Evolutionary conservation across 2,797 vertebrate species (phyloP).

Genomic region (Leptodactylus fallax): DNA sequence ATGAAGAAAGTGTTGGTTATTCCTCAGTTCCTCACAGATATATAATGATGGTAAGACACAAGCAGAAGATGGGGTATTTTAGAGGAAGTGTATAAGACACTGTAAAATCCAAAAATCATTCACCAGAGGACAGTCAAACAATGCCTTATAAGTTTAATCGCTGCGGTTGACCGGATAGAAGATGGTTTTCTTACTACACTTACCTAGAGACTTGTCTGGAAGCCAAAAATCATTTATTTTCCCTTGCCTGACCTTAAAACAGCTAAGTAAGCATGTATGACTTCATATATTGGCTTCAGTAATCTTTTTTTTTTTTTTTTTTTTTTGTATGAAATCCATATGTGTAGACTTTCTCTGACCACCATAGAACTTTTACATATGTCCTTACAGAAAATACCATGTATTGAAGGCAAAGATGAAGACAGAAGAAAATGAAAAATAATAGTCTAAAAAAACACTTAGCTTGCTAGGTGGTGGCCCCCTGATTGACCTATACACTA

Average conservation of each 20-base stretch:
- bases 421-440: not conserved
- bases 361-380: not conserved
- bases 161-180: not conserved
- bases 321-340: constrained; percentile 15
- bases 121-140: not conserved
- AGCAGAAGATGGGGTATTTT: constrained; percentile 51
- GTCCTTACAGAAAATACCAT: not conserved
- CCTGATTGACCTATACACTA: not conserved
- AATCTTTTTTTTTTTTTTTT: not conserved
- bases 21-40: constrained; percentile 66
- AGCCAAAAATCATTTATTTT: constrained; percentile 35
- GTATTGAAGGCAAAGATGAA: not conserved
- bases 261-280: constrained; percentile 49
- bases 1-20: constrained; percentile 53
- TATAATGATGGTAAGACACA: constrained; percentile 56
- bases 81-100: constrained; percentile 42
- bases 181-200: constrained; percentile 8
- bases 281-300: constrained; percentile 43
- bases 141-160: not conserved
- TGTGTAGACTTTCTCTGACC: not conserved
- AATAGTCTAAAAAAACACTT: not conserved
- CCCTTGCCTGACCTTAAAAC: constrained; percentile 21
- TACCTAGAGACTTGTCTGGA: constrained; percentile 35
- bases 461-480: not conserved
- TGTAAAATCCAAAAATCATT: constrained; percentile 55